phyloP scores from a whole-genome alignment of 92 coral and sea anemone genomes.

The Chrysogorgia sp. region DNA sequence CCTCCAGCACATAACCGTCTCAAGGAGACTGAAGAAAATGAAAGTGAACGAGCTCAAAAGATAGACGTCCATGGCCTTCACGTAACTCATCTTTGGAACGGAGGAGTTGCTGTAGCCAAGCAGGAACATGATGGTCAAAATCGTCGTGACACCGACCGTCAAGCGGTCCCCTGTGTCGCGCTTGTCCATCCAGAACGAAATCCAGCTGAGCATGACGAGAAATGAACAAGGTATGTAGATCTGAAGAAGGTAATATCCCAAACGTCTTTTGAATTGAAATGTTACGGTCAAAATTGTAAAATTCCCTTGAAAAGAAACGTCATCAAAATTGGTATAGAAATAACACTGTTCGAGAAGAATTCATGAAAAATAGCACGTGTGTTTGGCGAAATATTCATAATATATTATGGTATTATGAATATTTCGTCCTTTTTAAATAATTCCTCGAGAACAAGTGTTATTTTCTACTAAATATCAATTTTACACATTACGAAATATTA shows the following conservation, averaged over 20 bases:
- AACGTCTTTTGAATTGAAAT: conserved; percentile 69
- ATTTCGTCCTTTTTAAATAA: no score
- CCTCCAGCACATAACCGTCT: conserved; percentile 46
- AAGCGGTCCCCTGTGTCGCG: conserved; percentile 84
- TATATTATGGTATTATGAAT: no score
- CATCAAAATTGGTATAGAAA: not conserved
- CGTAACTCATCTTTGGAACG: conserved; percentile 94
- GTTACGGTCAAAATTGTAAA: conserved; percentile 57
- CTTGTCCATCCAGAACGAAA: conserved; percentile 94
- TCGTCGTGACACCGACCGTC: conserved; percentile 83
- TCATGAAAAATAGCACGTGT: no score
- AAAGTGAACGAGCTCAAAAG: conserved; percentile 78
- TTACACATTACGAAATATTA: no score
- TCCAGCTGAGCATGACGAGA: conserved; percentile 97
- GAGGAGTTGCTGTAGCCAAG: conserved; percentile 81
- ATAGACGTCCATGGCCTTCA: conserved; percentile 93
- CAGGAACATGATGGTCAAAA: conserved; percentile 86
- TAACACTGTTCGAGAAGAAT: no score
- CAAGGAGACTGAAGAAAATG: conserved; percentile 85
- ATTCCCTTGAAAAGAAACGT: conserved; percentile 53
- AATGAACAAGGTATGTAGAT: conserved; percentile 72
- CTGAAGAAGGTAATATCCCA: conserved; percentile 91
- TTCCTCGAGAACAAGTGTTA: no score
- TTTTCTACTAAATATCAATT: no score
- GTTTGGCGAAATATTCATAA: no score